Percentiles rank a stretch among this genome's conserved stretches.
Conservation (phyloP, 2,888 invertebrate genomes). For the Habroteleia sp. region DNA sequence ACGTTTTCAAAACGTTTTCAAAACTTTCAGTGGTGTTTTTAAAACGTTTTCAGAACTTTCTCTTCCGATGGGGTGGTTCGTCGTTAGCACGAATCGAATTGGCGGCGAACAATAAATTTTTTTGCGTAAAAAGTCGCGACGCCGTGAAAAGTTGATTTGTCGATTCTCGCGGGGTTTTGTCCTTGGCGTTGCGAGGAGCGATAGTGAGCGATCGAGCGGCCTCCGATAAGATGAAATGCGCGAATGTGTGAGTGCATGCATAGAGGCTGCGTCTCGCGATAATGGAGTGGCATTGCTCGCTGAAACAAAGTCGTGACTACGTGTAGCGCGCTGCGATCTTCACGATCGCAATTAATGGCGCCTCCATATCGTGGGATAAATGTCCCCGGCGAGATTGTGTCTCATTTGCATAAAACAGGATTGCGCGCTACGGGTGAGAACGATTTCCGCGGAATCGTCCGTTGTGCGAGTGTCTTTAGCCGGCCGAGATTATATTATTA, state of each 20-base stretch:
- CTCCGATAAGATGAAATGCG: slow-evolving; percentile 47
- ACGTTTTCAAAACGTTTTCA: no score
- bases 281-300: slow-evolving; percentile 55
- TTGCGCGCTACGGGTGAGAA: slow-evolving; percentile 69
- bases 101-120: slow-evolving; percentile 46
- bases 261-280: slow-evolving; percentile 57
- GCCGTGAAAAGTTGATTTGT: slow-evolving; percentile 65
- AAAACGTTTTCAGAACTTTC: no score
- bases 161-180: slow-evolving; percentile 61
- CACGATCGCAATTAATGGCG: slow-evolving; percentile 73
- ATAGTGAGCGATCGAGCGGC: slow-evolving; percentile 62
- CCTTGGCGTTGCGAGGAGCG: slow-evolving; percentile 65
- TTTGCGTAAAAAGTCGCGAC: slow-evolving; percentile 27
- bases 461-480: slow-evolving; percentile 54
- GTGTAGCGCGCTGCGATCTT: slow-evolving; percentile 62
- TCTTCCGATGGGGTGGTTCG: no score
- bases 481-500: slow-evolving; percentile 61
- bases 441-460: slow-evolving; percentile 60
- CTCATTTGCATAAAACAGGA: slow-evolving; percentile 73
- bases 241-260: slow-evolving; percentile 23
- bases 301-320: slow-evolving; percentile 67
- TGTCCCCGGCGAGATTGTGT: slow-evolving; percentile 70
- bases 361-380: slow-evolving; percentile 74
- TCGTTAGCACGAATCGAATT: slow-evolving; percentile 53
- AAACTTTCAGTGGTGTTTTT: no score